phyloP scores from a whole-genome alignment of 1,140 invertebrate species.

The Dendrolimus kikuchii region DNA sequence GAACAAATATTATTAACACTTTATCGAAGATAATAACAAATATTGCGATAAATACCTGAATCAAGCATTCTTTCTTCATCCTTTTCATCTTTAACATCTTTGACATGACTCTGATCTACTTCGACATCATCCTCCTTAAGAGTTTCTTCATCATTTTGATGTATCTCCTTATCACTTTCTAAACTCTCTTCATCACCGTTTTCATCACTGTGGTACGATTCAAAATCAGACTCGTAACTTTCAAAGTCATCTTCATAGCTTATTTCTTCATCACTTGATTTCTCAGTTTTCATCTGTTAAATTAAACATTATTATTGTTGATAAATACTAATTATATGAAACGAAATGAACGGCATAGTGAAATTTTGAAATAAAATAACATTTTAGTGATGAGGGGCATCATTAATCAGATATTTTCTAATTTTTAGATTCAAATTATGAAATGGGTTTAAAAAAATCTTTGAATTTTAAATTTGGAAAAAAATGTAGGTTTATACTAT shows the following conservation, averaged over 20 bases:
- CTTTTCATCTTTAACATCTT: constrained; percentile 22
- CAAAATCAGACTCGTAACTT: constrained; percentile 75
- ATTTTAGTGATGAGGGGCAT: neutral
- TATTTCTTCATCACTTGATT: constrained; percentile 43
- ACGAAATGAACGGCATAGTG: neutral
- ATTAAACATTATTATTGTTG: neutral
- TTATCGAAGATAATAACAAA: too few relatives aligned
- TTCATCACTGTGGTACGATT: constrained; percentile 55
- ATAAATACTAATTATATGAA: neutral
- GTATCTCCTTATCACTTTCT: constrained; percentile 8
- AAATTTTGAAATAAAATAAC: constrained; percentile 2
- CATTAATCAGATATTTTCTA: too few relatives aligned
- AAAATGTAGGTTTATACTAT: neutral
- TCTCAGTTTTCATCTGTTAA: constrained; percentile 21
- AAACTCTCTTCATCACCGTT: constrained; percentile 9
- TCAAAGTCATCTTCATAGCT: constrained; percentile 76
- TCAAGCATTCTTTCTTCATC: constrained; percentile 78
- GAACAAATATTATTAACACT: too few relatives aligned
- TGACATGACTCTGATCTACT: constrained; percentile 3
- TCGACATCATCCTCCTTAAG: constrained; percentile 4
- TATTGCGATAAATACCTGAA: constrained; percentile 66
- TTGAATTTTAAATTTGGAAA: too few relatives aligned
- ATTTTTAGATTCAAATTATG: too few relatives aligned
- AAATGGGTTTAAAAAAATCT: too few relatives aligned
- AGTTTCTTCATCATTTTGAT: constrained; percentile 8